These are phyloP conservation scores for Etia nguti DNA, from an alignment of 2,113 vertebrate genomes.

Conservation along the genomic window DNA sequence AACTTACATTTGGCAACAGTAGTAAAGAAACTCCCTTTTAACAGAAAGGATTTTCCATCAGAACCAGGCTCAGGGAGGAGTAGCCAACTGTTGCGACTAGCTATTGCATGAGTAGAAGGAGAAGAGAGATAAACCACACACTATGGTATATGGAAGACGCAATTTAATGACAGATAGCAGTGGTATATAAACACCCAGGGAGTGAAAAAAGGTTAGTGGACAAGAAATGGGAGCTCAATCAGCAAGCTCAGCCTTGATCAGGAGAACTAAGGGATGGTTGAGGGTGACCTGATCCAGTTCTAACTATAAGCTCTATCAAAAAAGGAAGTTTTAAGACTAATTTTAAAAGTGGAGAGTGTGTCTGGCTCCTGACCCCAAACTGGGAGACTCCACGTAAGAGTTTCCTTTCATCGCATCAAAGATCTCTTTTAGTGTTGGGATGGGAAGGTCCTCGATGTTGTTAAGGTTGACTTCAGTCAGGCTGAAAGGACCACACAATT, in stretches of 20 bases:
- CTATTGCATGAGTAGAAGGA: neutral
- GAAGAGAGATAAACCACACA: neutral
- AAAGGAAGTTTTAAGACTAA: neutral
- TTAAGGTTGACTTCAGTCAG: conserved; percentile 92
- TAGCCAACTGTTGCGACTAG: neutral
- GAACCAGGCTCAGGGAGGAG: neutral
- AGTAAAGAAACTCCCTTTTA: neutral
- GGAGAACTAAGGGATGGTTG: neutral
- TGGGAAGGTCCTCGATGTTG: conserved; percentile 95
- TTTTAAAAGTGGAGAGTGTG: neutral
- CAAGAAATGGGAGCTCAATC: neutral
- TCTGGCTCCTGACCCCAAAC: neutral
- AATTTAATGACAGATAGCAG: neutral
- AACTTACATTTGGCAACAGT: neutral
- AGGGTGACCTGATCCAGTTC: neutral
- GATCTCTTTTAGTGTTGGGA: conserved; percentile 81
- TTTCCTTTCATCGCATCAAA: conserved; percentile 88
- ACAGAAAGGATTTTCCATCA: neutral
- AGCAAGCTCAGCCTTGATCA: neutral
- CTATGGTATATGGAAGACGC: neutral
- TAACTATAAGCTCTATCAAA: neutral
- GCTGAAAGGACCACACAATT: neutral
- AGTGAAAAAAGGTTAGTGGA: neutral
- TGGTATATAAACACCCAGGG: neutral
- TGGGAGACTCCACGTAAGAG: conserved; percentile 74